Conservation (phyloP, 1,140 invertebrate genomes). For the Hypsibius dujardini region DNA sequence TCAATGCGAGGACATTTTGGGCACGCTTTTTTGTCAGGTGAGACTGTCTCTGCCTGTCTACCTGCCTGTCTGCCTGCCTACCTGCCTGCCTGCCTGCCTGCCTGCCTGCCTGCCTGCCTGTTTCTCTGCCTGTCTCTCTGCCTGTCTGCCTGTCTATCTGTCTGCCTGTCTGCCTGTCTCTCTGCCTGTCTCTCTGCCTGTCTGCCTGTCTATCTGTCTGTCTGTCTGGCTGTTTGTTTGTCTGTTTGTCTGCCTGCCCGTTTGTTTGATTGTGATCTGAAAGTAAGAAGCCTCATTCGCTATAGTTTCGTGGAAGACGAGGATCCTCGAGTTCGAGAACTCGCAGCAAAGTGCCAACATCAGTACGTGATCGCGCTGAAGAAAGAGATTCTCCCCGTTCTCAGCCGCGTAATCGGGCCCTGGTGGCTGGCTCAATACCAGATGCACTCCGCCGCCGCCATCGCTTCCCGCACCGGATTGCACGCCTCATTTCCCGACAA, state of each 20-base stretch:
- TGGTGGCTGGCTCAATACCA: constrained; percentile 14
- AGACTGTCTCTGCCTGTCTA: too few species aligned
- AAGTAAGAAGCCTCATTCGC: background rate
- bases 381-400: constrained; percentile 3
- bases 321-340: constrained; percentile 3
- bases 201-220: too few species aligned
- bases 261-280: background rate
- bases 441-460: constrained; percentile 1
- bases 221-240: too few species aligned
- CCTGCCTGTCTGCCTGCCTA: too few species aligned
- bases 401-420: background rate
- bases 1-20: constrained; percentile 14
- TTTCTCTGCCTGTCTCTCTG: too few species aligned
- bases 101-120: too few species aligned
- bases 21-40: background rate
- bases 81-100: too few species aligned
- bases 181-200: too few species aligned
- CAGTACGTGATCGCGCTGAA: constrained; percentile 2
- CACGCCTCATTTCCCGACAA: background rate
- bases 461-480: background rate
- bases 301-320: constrained; percentile 12
- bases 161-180: too few species aligned
- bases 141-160: too few species aligned
- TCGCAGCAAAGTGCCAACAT: background rate
- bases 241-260: too few species aligned